Base-by-base conservation (phyloP, 2,888 invertebrate species). In the Andrena trimmerana region DNA sequence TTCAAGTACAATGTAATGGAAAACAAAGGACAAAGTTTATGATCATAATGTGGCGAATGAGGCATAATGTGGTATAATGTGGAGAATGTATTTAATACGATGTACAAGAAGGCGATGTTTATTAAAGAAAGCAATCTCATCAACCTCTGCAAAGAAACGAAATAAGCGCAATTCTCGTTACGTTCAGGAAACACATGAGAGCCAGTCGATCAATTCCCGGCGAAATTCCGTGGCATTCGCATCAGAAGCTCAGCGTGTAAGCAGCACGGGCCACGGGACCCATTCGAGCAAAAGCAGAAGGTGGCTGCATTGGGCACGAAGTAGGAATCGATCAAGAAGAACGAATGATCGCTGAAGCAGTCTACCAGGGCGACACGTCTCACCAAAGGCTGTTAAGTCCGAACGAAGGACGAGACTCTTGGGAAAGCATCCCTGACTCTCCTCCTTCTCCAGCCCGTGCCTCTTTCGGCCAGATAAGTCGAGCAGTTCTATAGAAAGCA, bases 251-350 rank as follows among this genome's bases (percentile, higher is more conserved):
- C 50, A 50, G 50, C 57, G 24, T 42, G 54, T 29, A 70, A 67
- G 78, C 54, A 63, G 54, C 72, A 27, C 10, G 42, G 54, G 54
- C 52, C 59, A 33, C 60, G 33, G 42, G 27, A 48, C n/a, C 50
- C 50, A 79, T 54, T 48, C 59, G 48, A 29, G 57, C 59, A 60
- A 29, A 36, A 65, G 67, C 65, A 27, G 83, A 48, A 60, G 72
- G 70, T 71, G 72, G 75, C 71, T 68, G 76, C 80, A 80, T 78
- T 66, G 57, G 52, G 65, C 69, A 72, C 78, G 77, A 79, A 80
- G 72, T 76, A 78, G 83, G 83, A 85, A 83, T 86, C 87, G 88
- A 84, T 88, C 77, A 84, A 69, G 72, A 60, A 68, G 86, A 83
- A 84, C 59, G 79, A 73, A 31, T 59, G 74, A 78, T 67, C 77